These are phyloP conservation scores for Cepaea nemoralis DNA, from an alignment of 1,140 invertebrate species.

Conservation along the genomic window DNA sequence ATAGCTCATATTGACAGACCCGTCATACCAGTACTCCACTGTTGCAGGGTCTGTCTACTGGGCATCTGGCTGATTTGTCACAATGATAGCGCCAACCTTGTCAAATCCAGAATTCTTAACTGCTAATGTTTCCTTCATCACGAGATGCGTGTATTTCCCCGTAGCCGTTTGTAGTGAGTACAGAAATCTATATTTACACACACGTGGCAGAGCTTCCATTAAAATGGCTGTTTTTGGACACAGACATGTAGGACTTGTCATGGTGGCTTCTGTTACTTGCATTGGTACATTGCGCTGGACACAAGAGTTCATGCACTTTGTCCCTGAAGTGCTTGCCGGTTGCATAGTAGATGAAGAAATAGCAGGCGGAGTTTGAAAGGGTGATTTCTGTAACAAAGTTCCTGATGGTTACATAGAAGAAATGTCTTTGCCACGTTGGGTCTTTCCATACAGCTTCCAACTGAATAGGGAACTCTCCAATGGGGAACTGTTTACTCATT, in stretches of 20 bases:
- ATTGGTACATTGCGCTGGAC: constrained; percentile 32
- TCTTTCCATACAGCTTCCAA: constrained; percentile 48
- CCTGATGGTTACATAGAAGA: constrained; percentile 61
- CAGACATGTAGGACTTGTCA: constrained; percentile 40
- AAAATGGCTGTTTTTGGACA: constrained; percentile 19
- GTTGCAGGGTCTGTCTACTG: too few species aligned
- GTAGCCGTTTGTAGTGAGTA: too few species aligned
- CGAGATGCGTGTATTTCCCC: too few species aligned
- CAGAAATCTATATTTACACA: too few species aligned
- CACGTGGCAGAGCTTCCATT: constrained; percentile 29
- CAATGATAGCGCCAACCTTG: too few species aligned
- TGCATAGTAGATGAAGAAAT: constrained; percentile 69
- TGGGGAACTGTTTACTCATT: constrained; percentile 51
- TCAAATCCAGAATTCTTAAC: too few species aligned
- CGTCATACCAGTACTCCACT: too few species aligned
- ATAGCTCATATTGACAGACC: too few species aligned
- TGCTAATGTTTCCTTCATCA: too few species aligned
- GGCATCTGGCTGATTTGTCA: too few species aligned
- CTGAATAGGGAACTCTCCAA: constrained; percentile 44
- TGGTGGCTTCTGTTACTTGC: constrained; percentile 11
- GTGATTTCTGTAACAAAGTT: constrained; percentile 65
- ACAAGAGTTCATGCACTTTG: constrained; percentile 55
- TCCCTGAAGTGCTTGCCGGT: constrained; percentile 66
- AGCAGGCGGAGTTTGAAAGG: constrained; percentile 69
- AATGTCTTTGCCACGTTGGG: constrained; percentile 59